These are phyloP conservation scores for Euplexia lucipara DNA, from an alignment of 2,888 invertebrate genomes.

Conservation along the genomic window DNA sequence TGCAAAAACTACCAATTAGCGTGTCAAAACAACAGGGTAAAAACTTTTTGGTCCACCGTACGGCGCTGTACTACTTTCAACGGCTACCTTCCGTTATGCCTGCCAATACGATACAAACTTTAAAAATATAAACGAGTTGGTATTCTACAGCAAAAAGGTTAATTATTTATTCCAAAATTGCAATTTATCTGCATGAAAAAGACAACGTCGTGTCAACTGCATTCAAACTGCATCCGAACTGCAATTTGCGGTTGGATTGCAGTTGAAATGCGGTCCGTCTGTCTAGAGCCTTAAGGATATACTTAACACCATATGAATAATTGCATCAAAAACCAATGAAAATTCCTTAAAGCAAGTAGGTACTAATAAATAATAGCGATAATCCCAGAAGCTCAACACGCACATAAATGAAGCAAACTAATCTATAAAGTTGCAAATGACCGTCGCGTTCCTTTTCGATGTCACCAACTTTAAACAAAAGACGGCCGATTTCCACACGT, in stretches of 20 bases:
- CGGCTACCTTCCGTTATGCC: not conserved
- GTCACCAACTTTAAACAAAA: constrained; percentile 45
- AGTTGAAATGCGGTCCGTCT: no score
- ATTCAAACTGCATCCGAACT: no score
- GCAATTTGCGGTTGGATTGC: no score
- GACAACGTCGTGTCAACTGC: no score
- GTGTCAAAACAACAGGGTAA: not conserved
- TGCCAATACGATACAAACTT: not conserved
- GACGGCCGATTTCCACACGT: constrained; percentile 15
- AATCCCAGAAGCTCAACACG: not conserved
- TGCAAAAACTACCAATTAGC: constrained; percentile 5
- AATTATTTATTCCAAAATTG: no score
- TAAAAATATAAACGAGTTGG: not conserved
- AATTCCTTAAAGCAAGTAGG: not conserved
- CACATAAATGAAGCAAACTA: constrained; percentile 21
- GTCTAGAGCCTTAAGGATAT: no score
- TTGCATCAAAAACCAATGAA: no score
- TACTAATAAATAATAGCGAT: not conserved
- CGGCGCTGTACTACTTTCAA: not conserved
- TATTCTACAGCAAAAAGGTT: not conserved
- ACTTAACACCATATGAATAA: no score
- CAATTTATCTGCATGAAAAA: no score
- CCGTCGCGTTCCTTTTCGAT: constrained; percentile 11
- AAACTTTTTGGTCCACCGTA: constrained; percentile 3
- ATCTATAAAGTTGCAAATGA: constrained; percentile 42